phyloP scores from a whole-genome alignment of 2,797 vertebrate genomes.

The Cheirogaleus major region DNA sequence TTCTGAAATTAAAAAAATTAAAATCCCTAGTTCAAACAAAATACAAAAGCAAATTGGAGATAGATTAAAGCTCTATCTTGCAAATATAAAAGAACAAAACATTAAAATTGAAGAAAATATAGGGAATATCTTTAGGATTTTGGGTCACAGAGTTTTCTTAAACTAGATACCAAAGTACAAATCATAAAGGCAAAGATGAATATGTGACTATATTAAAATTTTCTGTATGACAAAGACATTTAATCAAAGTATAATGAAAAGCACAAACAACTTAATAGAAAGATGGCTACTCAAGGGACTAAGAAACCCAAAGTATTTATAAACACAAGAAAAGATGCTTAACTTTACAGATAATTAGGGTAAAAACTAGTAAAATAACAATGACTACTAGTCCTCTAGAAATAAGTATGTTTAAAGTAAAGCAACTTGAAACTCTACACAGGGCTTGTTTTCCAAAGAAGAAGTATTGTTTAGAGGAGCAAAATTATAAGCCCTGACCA shows the following conservation, averaged over 20 bases:
- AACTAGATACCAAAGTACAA: constrained; percentile 17
- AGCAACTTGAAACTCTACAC: no score
- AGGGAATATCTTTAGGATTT: not conserved
- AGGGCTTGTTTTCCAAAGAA: no score
- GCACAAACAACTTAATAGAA: not conserved
- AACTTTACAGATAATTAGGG: not conserved
- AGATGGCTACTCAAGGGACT: not conserved
- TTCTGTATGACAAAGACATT: not conserved
- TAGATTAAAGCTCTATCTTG: not conserved
- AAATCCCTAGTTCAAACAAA: not conserved
- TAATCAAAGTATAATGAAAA: constrained; percentile 4
- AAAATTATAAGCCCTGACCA: no score
- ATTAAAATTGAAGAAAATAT: not conserved
- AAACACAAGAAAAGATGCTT: not conserved
- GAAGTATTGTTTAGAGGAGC: no score
- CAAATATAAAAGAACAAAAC: not conserved
- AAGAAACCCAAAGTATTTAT: not conserved
- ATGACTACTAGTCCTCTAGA: no score
- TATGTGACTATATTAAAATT: not conserved
- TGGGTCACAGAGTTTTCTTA: not conserved
- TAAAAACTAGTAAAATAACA: not conserved
- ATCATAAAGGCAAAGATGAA: not conserved
- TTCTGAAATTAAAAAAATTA: not conserved
- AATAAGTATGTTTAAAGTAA: no score
- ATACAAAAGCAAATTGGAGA: constrained; percentile 1